Conservation (phyloP, 2,113 vertebrate genomes). For the Todiramphus chloris region DNA sequence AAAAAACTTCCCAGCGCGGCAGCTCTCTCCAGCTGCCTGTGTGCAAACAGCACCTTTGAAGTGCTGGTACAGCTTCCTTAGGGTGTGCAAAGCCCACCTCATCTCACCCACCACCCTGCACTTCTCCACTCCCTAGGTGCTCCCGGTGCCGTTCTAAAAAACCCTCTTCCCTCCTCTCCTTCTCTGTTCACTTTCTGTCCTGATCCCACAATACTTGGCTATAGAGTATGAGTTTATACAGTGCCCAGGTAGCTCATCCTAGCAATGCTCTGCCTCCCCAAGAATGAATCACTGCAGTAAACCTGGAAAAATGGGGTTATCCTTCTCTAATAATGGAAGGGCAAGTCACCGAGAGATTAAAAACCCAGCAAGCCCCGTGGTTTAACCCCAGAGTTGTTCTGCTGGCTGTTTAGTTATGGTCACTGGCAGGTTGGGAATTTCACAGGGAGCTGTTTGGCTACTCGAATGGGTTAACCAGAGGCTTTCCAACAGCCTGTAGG, state of each 20-base stretch:
- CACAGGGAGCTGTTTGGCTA: neutral
- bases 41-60: neutral
- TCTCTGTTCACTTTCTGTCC: neutral
- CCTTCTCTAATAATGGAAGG: neutral
- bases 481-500: neutral
- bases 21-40: neutral
- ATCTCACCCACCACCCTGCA: accelerated
- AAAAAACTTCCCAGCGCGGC: neutral
- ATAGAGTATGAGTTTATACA: neutral
- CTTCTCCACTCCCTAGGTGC: neutral
- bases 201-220: neutral
- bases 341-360: neutral
- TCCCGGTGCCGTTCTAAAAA: neutral
- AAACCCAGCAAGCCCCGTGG: neutral
- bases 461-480: neutral
- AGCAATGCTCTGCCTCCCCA: accelerated
- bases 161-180: neutral
- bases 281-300: neutral
- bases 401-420: neutral
- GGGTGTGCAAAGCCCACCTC: neutral
- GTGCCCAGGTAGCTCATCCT: neutral
- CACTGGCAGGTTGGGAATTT: neutral
- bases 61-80: neutral
- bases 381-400: neutral
- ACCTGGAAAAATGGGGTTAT: neutral